Conservation (phyloP, 2,113 vertebrate genomes). For the Colius striatus region DNA sequence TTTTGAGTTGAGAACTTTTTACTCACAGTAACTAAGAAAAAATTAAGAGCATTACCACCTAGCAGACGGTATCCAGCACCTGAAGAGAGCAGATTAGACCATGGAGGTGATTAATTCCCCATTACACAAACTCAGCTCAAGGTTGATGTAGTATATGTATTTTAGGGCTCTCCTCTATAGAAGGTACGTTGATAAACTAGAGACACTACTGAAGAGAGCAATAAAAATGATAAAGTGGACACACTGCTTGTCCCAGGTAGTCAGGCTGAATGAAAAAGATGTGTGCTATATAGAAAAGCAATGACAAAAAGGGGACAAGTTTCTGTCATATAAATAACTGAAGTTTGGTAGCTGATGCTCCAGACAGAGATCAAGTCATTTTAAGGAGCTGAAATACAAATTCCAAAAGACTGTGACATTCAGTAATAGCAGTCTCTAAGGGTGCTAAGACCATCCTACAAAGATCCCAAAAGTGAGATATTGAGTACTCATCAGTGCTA, state of each 20-base stretch:
- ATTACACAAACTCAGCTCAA: neutral
- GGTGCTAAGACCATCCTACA: neutral
- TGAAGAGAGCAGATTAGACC: neutral
- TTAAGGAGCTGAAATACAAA: neutral
- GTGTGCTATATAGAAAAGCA: neutral
- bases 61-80: neutral
- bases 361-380: neutral
- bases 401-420: neutral
- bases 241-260: constrained; percentile 14
- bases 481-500: no score
- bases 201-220: constrained; percentile 20
- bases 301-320: constrained; percentile 11
- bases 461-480: neutral
- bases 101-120: neutral
- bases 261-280: constrained; percentile 8
- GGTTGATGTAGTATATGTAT: constrained; percentile 14
- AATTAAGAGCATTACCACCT: neutral
- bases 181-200: constrained; percentile 43
- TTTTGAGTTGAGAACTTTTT: neutral
- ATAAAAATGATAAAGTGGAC: constrained; percentile 62
- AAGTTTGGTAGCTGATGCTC: neutral
- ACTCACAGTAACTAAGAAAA: neutral
- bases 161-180: constrained; percentile 18
- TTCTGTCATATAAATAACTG: neutral
- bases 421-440: neutral